Conservation (phyloP, 2,888 invertebrate species). For the Cecidostiba fungosa region DNA sequence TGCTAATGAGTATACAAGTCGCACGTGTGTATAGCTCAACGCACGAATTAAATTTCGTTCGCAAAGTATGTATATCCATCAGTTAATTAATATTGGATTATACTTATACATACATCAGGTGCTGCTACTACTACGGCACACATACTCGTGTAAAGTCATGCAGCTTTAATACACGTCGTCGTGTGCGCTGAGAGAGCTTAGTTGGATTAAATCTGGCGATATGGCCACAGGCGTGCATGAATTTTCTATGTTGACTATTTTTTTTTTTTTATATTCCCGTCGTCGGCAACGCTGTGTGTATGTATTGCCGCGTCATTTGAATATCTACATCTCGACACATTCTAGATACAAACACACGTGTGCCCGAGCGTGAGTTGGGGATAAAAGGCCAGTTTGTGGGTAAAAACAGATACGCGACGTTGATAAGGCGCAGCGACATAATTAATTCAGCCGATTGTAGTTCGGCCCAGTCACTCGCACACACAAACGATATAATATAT, state of each 20-base stretch:
- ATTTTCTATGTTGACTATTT: constrained; percentile 60
- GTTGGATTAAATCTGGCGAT: constrained; percentile 61
- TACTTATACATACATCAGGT: background rate
- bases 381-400: background rate
- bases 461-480: background rate
- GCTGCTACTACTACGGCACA: background rate
- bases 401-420: background rate
- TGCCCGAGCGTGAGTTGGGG: background rate
- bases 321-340: constrained; percentile 64
- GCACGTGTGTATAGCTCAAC: background rate
- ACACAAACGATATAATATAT: background rate
- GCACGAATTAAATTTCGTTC: constrained; percentile 19
- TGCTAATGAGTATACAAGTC: background rate
- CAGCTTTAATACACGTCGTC: constrained; percentile 49
- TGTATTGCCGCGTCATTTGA: constrained; percentile 58
- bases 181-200: constrained; percentile 6
- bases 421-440: background rate
- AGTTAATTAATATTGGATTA: constrained; percentile 57
- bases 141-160: constrained; percentile 55
- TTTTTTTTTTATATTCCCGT: constrained; percentile 44
- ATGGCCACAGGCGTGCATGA: constrained; percentile 58
- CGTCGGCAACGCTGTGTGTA: constrained; percentile 4
- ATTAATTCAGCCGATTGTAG: constrained; percentile 7
- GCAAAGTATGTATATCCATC: background rate
- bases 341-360: constrained; percentile 56